A percentile compares a stretch with the other conserved stretches of the same genome.
These are phyloP conservation scores for Empidonax alnorum DNA, from an alignment of 2,113 vertebrate species.

Conservation along the genomic window DNA sequence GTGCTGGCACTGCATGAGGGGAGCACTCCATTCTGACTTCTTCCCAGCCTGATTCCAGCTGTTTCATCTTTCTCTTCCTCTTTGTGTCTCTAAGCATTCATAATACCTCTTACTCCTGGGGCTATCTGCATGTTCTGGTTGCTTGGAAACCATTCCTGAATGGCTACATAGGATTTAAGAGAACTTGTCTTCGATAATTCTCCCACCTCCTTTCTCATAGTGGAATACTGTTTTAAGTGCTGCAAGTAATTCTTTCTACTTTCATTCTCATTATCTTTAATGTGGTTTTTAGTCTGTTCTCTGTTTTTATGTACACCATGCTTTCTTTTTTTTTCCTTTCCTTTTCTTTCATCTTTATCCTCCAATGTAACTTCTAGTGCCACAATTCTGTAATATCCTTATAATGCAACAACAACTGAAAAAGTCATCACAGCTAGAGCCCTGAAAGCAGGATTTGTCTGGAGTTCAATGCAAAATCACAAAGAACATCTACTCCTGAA, in stretches of 20 bases:
- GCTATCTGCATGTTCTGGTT: slow-evolving; percentile 43
- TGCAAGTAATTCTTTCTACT: background rate
- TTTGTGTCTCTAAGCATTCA: slow-evolving; percentile 8
- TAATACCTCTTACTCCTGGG: slow-evolving; percentile 4
- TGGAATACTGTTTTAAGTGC: background rate
- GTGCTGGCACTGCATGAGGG: rapidly evolving
- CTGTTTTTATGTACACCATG: background rate
- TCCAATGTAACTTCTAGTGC: background rate
- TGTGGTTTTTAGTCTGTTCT: background rate
- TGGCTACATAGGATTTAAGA: background rate
- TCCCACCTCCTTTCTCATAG: background rate
- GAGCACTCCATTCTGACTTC: background rate
- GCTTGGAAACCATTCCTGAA: slow-evolving; percentile 56
- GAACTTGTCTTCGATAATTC: background rate
- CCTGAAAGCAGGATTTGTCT: background rate
- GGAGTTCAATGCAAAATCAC: background rate
- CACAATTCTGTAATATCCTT: background rate
- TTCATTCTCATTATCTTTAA: background rate
- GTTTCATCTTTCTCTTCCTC: background rate
- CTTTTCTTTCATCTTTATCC: background rate
- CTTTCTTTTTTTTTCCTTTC: background rate
- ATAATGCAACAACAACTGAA: background rate
- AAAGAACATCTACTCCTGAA: background rate
- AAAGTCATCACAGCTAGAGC: background rate
- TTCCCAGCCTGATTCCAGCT: background rate